Evolutionary conservation across 2,113 vertebrate species (phyloP), one percentile per base, ranked within the genome.

Genomic region (Vulpes vulpes): DNA sequence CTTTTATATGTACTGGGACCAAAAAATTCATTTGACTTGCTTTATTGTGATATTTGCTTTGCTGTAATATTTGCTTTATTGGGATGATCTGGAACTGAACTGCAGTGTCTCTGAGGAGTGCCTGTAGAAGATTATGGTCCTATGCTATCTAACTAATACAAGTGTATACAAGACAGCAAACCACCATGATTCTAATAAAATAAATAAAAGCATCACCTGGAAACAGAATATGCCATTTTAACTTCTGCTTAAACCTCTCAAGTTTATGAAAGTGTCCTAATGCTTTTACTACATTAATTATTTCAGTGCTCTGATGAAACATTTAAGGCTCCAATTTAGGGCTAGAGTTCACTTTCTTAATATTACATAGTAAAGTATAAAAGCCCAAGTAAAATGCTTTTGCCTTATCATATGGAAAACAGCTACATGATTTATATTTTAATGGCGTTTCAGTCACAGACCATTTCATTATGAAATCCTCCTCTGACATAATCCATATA

Each of bases 171-270:
- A 81, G n/a, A 95, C 5, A 86, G 53, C 20, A 88, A 83, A 27
- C 14, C 17, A 38, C 11, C 19, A 49, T 80, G 8, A 79, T 27
- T 73, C 88, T 43, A 94, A 69, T 25, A 88, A 85, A 57, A 57
- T 20, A 51, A 89, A 67, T 71, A 96, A 96, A 59, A 82, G 30
- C 10, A 74, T 12, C n/a, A 59, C 59, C 20, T 43, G 3, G 62
- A 92, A 89, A 93, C 12, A 90, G 35, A 91, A 49, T 23, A 62
- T 57, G 55, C 11, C 30, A 73, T 91, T 81, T 96, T 59, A 89
- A 78, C 74, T 93, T 95, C 73, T 89, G 85, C 17, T 87, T 91
- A 94, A 82, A 78, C 4, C 2, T 86, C 5, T 60, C 59, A 96
- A 53, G 69, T 69, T 85, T 65, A 80, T 6, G 19, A 69, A 30